A percentile compares a stretch with the other conserved stretches of the same genome.
phyloP scores from a whole-genome alignment of 2,113 vertebrate species.

The Crypturellus undulatus region DNA sequence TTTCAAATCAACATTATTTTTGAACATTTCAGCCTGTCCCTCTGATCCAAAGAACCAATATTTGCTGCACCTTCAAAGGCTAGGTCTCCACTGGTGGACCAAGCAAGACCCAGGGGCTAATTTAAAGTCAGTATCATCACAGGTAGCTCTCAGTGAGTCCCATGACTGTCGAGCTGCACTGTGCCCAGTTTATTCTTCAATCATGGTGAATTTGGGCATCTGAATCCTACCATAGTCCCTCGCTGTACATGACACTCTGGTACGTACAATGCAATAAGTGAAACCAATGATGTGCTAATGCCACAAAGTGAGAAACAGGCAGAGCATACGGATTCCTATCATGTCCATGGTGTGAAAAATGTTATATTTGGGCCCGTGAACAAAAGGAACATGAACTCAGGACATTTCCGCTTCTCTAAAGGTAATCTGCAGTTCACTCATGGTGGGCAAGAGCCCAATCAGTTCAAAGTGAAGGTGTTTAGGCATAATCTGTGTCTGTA shows the following conservation, averaged over 20 bases:
- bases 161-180: accelerated
- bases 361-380: background rate
- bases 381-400: background rate
- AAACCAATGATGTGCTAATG: accelerated
- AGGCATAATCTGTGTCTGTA: background rate
- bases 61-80: background rate
- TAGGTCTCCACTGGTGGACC: background rate
- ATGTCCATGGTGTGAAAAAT: accelerated
- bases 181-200: accelerated
- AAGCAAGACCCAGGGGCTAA: background rate
- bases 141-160: accelerated
- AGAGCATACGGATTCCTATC: accelerated
- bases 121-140: background rate
- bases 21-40: accelerated
- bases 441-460: background rate
- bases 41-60: background rate
- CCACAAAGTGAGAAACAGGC: background rate
- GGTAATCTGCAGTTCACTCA: accelerated
- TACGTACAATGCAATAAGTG: accelerated
- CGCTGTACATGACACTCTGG: background rate
- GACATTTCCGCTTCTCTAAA: background rate
- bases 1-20: too few species aligned
- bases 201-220: background rate
- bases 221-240: too few species aligned
- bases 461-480: background rate